Evolutionary conservation across 2,888 invertebrate genomes (phyloP), one percentile per base, ranked within the genome.

Genomic region (Colostygia pectinataria): DNA sequence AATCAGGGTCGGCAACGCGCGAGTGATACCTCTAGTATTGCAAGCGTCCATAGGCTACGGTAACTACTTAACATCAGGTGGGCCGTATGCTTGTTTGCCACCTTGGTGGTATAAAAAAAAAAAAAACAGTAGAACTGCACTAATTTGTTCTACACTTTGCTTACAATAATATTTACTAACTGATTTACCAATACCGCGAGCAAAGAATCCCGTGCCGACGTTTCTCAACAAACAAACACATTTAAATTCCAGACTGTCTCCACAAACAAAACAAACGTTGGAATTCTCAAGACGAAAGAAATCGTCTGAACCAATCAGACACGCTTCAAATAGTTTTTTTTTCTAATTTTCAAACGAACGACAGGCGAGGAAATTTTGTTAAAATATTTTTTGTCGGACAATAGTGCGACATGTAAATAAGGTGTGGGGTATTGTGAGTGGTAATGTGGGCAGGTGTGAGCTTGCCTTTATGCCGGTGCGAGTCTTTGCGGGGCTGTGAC

Each of bases 381-480:
- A 74, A 71, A 71, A 71, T 73, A 66, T 59, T 53, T 53, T 49
- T 61, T 49, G 55, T 45, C 43, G 60, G 55, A 74, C 68, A 71
- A 74, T 67, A 54, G 60, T 55, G 43, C 55, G 44, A 55, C 24
- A 45, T 49, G 28, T 53, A 48, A 53, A 50, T 57, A 53, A 40
- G 52, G 48, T 43, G 37, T 31, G 25, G 40, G 44, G 36, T 24
- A 18, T 63, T 57, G 61, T 65, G 45, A 29, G 51, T 47, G 48
- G 54, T 56, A 55, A 57, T 58, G 50, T 65, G 66, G 67, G 80
- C 86, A 85, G 84, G 86, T 86, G 85, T 63, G 69, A 60, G 77
- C 76, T 69, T 70, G 62, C 65, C 66, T 68, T 61, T 61, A 53
- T 62, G 49, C 42, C 34, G 57, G 54, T 63, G 70, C 71, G 77